A percentile compares a stretch with the other conserved stretches of the same genome.
phyloP scores from a whole-genome alignment of 2,797 vertebrate genomes.

The Notoglanidium macrostoma region DNA sequence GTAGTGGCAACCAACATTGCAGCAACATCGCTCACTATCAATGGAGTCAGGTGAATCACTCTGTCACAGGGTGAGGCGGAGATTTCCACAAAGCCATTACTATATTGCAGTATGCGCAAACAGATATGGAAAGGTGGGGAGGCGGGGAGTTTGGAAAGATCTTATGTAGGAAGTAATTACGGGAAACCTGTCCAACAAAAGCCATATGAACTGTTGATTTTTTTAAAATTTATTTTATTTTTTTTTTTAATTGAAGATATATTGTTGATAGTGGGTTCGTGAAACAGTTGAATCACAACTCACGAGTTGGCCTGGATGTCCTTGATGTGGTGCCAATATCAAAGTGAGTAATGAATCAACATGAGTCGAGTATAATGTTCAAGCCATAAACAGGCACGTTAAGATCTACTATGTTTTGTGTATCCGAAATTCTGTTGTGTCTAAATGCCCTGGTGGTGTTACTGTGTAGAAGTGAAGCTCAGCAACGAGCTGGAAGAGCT shows the following conservation, averaged over 20 bases:
- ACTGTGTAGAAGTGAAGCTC: conserved; percentile 85
- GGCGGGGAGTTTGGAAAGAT: background rate
- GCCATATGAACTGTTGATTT: background rate
- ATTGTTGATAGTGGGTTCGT: conserved; percentile 97
- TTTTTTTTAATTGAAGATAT: conserved; percentile 74
- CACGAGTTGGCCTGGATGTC: conserved; percentile 90
- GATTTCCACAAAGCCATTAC: background rate
- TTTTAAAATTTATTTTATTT: background rate
- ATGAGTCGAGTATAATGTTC: background rate
- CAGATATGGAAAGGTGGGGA: background rate
- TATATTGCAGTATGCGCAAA: background rate
- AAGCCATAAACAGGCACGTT: background rate
- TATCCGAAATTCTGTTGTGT: background rate
- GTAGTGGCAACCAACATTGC: conserved; percentile 97
- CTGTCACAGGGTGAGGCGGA: background rate
- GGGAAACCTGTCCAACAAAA: background rate
- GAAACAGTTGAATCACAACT: conserved; percentile 96
- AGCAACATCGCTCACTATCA: conserved; percentile 95
- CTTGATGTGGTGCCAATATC: conserved; percentile 97
- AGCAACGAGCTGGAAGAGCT: conserved; percentile 90
- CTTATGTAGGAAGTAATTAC: too few relatives aligned
- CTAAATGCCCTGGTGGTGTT: background rate
- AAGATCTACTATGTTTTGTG: background rate
- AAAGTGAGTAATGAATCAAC: conserved; percentile 79
- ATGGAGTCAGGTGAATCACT: conserved; percentile 86